Conservation (phyloP, 2,797 vertebrate species). For the Cossypha heuglini region DNA sequence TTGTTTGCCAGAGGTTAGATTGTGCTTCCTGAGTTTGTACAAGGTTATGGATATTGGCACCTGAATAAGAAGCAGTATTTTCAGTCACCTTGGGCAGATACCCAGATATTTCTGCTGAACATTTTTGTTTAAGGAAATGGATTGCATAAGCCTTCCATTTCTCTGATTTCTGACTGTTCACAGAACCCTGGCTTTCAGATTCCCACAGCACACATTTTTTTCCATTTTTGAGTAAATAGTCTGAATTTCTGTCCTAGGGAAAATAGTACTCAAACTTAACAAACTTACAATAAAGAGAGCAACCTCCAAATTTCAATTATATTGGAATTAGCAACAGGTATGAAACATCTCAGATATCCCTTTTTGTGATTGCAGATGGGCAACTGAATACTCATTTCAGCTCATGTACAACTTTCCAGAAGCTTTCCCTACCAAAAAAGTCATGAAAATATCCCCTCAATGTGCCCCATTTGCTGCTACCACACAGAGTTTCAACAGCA, state of each 20-base stretch:
- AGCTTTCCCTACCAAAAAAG: neutral
- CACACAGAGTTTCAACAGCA: neutral
- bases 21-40: neutral
- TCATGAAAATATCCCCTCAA: neutral
- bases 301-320: neutral
- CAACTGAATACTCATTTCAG: neutral
- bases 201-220: neutral
- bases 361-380: neutral
- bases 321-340: neutral
- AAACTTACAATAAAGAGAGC: neutral
- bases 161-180: neutral
- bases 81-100: neutral
- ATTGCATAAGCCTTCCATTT: neutral
- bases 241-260: neutral
- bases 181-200: neutral
- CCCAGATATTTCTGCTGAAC: neutral
- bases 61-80: neutral
- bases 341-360: neutral
- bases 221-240: neutral
- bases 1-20: neutral
- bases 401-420: neutral
- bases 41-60: neutral
- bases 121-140: neutral
- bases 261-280: neutral
- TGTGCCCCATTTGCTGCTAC: rapidly evolving